Percentiles rank a stretch among this genome's conserved stretches.
phyloP scores from a whole-genome alignment of 1,140 invertebrate genomes.

The Globodera rostochiensis region DNA sequence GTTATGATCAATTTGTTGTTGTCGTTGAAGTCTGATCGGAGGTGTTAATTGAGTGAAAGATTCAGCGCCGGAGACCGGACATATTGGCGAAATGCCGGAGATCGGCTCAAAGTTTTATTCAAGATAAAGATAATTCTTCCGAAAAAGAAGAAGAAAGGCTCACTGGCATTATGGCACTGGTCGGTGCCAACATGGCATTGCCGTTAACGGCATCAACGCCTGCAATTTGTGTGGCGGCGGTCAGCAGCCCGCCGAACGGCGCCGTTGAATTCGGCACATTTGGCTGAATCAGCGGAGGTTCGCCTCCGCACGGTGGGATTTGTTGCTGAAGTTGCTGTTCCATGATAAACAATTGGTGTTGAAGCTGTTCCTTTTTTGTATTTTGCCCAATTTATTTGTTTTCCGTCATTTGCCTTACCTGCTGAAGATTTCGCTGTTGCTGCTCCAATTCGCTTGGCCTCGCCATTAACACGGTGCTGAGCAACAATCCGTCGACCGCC shows the following conservation, averaged over 20 bases:
- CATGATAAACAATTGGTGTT: neutral
- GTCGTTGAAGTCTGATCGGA: neutral
- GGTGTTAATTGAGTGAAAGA: neutral
- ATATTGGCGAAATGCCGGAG: neutral
- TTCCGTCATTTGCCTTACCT: neutral
- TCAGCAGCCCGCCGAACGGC: neutral
- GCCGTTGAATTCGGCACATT: neutral
- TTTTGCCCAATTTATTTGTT: neutral
- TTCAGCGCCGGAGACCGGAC: neutral
- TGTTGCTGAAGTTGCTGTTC: constrained; percentile 10
- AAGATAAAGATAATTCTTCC: neutral
- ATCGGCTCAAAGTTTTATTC: neutral
- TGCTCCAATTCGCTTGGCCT: constrained; percentile 10
- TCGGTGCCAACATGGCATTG: neutral
- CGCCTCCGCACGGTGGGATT: neutral
- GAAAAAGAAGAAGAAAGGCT: neutral
- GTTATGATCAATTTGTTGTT: neutral
- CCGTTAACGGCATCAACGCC: neutral
- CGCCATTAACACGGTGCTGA: neutral
- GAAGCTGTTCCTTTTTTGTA: neutral
- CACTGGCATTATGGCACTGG: neutral
- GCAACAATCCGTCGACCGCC: constrained; percentile 3
- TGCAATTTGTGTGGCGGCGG: neutral
- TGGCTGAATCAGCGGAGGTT: neutral
- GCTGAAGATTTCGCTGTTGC: neutral